These are phyloP conservation scores for Eubucco bourcierii DNA, from an alignment of 2,113 vertebrate genomes.

Conservation along the genomic window DNA sequence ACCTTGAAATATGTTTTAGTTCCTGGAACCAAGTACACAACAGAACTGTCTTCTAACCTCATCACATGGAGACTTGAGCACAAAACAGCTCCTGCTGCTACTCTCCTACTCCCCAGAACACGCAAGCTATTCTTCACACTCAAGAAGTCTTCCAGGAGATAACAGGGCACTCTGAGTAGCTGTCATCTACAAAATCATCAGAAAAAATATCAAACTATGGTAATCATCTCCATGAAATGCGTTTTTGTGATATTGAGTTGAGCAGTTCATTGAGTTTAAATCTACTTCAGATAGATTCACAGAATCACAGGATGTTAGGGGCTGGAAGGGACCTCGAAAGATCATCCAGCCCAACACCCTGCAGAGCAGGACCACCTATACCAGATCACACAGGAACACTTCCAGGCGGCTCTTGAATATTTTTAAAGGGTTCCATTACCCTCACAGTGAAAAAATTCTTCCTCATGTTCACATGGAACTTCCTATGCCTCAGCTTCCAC, in stretches of 20 bases:
- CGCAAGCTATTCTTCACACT: fast-evolving
- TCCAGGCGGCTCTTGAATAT: too few species aligned
- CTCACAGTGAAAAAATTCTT: too few species aligned
- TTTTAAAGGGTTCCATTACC: too few species aligned
- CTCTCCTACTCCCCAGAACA: neutral
- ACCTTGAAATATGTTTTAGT: neutral
- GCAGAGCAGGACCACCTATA: too few species aligned
- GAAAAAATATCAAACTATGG: neutral
- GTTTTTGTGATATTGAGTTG: neutral
- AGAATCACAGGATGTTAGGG: too few species aligned
- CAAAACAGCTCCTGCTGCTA: neutral
- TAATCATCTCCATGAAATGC: neutral
- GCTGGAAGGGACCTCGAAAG: too few species aligned
- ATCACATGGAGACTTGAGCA: neutral
- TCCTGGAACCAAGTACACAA: neutral
- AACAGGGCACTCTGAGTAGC: neutral
- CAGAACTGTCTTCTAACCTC: neutral
- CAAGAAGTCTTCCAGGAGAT: neutral
- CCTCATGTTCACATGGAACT: too few species aligned
- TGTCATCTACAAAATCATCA: neutral
- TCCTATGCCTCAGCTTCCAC: too few species aligned
- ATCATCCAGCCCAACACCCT: too few species aligned
- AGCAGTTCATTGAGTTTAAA: neutral
- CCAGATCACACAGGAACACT: too few species aligned
- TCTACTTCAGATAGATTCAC: neutral